Percentiles rank a stretch among this genome's conserved stretches.
Conservation (phyloP, 2,888 invertebrate species). For the Ectemnius continuus region DNA sequence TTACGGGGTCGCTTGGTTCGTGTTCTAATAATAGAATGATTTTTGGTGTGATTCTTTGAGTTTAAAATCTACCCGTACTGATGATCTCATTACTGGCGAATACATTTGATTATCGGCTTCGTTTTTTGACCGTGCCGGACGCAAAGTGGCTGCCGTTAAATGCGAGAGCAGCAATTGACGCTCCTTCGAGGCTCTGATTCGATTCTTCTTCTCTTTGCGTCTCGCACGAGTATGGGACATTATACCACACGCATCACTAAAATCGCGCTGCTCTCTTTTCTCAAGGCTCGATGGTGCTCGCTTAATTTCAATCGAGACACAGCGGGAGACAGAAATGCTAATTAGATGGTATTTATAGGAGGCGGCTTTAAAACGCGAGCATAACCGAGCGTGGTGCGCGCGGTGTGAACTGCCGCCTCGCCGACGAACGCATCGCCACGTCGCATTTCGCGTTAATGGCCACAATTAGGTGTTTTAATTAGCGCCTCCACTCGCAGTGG, state of each 20-base stretch:
- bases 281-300: slow-evolving; percentile 45
- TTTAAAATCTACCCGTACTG: slow-evolving; percentile 7
- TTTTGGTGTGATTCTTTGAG: not conserved
- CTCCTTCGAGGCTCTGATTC: slow-evolving; percentile 41
- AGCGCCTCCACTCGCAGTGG: slow-evolving; percentile 72
- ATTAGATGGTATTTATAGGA: slow-evolving; percentile 68
- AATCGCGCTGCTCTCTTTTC: slow-evolving; percentile 7
- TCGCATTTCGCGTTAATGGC: slow-evolving; percentile 76
- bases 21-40: not conserved
- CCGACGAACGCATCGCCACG: slow-evolving; percentile 60
- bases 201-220: slow-evolving; percentile 35
- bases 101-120: slow-evolving; percentile 1
- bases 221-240: slow-evolving; percentile 7
- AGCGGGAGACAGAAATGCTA: slow-evolving; percentile 69
- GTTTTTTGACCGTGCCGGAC: slow-evolving; percentile 20
- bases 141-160: slow-evolving; percentile 56
- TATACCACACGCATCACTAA: slow-evolving; percentile 26
- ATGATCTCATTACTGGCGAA: slow-evolving; percentile 21
- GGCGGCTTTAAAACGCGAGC: slow-evolving; percentile 58
- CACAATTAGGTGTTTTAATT: slow-evolving; percentile 78
- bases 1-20: not conserved
- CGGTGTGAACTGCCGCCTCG: slow-evolving; percentile 54
- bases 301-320: slow-evolving; percentile 66
- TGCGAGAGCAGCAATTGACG: slow-evolving; percentile 56
- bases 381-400: slow-evolving; percentile 61